A percentile compares a stretch with the other conserved stretches of the same genome.
These are phyloP conservation scores for Sphaerodactylus townsendi DNA, from an alignment of 2,113 vertebrate genomes.

Conservation along the genomic window DNA sequence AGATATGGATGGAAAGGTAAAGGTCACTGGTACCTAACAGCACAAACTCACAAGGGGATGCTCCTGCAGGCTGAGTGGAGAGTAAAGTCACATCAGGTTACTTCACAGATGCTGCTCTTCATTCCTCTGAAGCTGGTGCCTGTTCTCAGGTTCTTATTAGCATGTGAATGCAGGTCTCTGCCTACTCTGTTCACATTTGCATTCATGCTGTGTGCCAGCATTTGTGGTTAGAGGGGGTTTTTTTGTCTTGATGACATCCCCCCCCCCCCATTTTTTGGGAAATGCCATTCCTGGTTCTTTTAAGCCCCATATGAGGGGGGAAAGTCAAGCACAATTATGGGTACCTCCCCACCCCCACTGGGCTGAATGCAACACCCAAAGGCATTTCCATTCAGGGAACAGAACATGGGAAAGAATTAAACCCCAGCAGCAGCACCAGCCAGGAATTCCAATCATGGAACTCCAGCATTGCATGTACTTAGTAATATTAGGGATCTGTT, in stretches of 20 bases:
- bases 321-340: too few species aligned
- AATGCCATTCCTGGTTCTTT: not conserved
- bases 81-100: not conserved
- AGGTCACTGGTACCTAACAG: slow-evolving; percentile 14
- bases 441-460: too few species aligned
- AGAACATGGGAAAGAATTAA: too few species aligned
- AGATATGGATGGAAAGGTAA: slow-evolving; percentile 17
- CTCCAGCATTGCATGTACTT: too few species aligned
- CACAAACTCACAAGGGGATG: not conserved
- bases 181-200: not conserved
- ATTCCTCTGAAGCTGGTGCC: not conserved
- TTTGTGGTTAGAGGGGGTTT: not conserved
- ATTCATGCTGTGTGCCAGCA: not conserved
- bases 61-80: not conserved
- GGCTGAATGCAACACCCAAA: too few species aligned
- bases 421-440: too few species aligned
- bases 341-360: too few species aligned
- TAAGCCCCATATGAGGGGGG: too few species aligned
- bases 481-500: too few species aligned
- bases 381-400: too few species aligned
- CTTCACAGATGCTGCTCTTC: not conserved
- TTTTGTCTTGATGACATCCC: not conserved
- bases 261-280: not conserved
- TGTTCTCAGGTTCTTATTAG: not conserved
- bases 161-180: not conserved